Base-by-base conservation (phyloP, 2,888 invertebrate species). In the Yponomeuta plumbellus region DNA sequence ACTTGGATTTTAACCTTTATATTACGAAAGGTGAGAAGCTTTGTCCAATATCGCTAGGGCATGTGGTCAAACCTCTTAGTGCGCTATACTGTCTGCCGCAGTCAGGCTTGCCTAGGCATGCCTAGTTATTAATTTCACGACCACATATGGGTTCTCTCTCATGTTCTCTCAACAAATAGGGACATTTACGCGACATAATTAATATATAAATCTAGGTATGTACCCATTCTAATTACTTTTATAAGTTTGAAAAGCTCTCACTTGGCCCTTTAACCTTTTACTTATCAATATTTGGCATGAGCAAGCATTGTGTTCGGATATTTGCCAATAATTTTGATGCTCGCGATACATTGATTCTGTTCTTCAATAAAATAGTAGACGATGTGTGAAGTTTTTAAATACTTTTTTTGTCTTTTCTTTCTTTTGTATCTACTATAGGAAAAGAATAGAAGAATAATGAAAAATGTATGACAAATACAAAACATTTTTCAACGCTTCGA, bases 91-190 rank as follows among this genome's bases (percentile, higher is more conserved):
- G 39, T 26, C 61, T n/a, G 13, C 61, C 61, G 52, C 66, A 39
- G 21, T 59, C 57, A 21, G 23, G 13, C 52, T n/a, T 4, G 11
- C 44, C 66, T n/a, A 22, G 26, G 13, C 21, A 65, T 23, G 26
- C 65, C 23, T 56, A 56, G 23, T 59, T 61, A 66, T 66, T 66
- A 59, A 59, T 66, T 61, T 26, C 40, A 21, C 22, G n/a, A 61
- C 40, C 59, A 23, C 61, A 61, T 66, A 66, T 21, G 40, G 59
- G 11, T 65, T 65, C 23, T 4, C 2, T 59, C 22, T 44, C 4
- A 17, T 11, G 17, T 44, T 13, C 17, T 52, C 44, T 52, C 5
- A 10, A 34, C 8, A 34, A 34, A 34, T 34, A 34, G 34, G 34
- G 5, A 34, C 34, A 34, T 34, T 10, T 34, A 34, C 34, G 34